These are phyloP conservation scores for Formicarius rufipectus DNA, from an alignment of 2,113 vertebrate genomes.

Conservation along the genomic window DNA sequence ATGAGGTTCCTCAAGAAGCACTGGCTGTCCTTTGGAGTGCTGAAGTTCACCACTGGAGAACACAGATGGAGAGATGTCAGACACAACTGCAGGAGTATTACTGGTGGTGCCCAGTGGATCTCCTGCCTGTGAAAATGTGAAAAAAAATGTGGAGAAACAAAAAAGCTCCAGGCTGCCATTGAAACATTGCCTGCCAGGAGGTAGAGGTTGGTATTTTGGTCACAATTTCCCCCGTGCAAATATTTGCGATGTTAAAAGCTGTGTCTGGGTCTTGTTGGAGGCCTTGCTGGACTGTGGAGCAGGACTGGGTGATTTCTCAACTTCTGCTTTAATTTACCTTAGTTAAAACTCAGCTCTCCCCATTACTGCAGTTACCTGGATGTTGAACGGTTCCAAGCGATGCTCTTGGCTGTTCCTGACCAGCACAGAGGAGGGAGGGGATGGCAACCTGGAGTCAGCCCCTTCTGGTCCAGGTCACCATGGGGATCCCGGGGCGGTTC, in stretches of 20 bases:
- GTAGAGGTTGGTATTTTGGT: not conserved
- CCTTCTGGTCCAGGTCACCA: rapidly evolving
- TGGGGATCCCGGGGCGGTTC: not conserved
- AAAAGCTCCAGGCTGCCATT: not conserved
- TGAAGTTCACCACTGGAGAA: not conserved
- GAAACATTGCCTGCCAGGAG: rapidly evolving
- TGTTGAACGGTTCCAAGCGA: rapidly evolving
- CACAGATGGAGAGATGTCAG: rapidly evolving
- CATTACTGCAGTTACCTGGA: not conserved
- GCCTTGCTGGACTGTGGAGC: not conserved
- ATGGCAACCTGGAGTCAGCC: not conserved
- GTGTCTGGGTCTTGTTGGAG: not conserved
- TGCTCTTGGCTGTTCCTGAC: not conserved
- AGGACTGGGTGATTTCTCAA: not conserved
- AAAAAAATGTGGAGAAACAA: not conserved
- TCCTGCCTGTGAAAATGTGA: not conserved
- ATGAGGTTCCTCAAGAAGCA: not conserved
- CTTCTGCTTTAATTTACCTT: not conserved
- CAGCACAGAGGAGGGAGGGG: not conserved
- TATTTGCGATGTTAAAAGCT: not conserved
- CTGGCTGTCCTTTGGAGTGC: not conserved
- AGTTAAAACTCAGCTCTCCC: rapidly evolving
- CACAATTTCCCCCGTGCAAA: not conserved
- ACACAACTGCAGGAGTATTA: not conserved
- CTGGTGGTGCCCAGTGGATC: not conserved